Evolutionary conservation across 2,113 vertebrate genomes (phyloP), one percentile per base, ranked within the genome.

Genomic region (Galemys pyrenaicus): DNA sequence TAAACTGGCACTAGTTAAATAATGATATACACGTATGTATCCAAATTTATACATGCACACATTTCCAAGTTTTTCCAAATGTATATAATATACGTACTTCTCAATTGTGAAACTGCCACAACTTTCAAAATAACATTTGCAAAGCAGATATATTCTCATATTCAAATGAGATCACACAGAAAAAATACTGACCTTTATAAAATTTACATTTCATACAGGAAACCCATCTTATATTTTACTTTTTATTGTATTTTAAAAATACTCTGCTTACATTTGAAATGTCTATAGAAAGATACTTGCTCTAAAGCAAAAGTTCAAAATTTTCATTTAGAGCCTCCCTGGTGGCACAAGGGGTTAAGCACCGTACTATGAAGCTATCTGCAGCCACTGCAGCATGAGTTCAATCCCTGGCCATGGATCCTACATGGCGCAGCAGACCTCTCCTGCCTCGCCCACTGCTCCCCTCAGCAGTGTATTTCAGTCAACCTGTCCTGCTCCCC

Each of bases 281-380:
- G 70, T 58, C 37, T 68, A 11, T 71, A 92, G 44, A 28, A 68
- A 88, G 62, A 80, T 32, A 35, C 3, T 65, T 80, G 37, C 15
- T 83, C 3, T 75, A 65, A 60, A 91, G 37, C 51, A 64, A 79
- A 89, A 64, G 56, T 51, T 64, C 64, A 65, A 46, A 73, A 84
- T 71, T 90, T 89, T 77, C 78, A 84, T 81, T 75, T 46, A 67
- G 85, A 49, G 7, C n/a, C n/a, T n/a, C n/a, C n/a, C n/a, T n/a
- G n/a, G n/a, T n/a, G n/a, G n/a, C n/a, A n/a, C n/a, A n/a, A n/a
- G n/a, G n/a, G n/a, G n/a, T n/a, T n/a, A n/a, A n/a, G n/a, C n/a
- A n/a, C n/a, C n/a, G n/a, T n/a, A n/a, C n/a, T n/a, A n/a, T n/a
- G n/a, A n/a, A n/a, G n/a, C n/a, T n/a, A n/a, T n/a, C n/a, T n/a